Base-by-base conservation (phyloP, 2,888 invertebrate species). In the Melinopterus prodromus region DNA sequence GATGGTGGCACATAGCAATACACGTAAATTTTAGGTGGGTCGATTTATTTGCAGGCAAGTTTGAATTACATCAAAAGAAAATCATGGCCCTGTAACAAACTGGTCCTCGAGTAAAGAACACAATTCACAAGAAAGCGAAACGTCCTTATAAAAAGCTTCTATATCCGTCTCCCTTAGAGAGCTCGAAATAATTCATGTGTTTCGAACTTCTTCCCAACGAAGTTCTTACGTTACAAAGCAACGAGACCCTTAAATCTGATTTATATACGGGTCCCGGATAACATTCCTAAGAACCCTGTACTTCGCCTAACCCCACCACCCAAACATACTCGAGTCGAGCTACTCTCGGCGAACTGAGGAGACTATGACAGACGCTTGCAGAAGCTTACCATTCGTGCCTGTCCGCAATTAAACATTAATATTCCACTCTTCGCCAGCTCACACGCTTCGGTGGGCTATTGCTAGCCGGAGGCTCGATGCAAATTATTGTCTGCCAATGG, bases 341-440 rank as follows among this genome's bases (percentile, higher is more conserved):
- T 7, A 53, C 53, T 1, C 53, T 53, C 5, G 9, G 53, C 53
- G 53, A 53, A 53, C 53, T 12, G 53, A 53, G n/a, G n/a, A n/a
- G 53, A 26, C 26, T 26, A 26, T 26, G 26, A 26, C 26, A 26
- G 9, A 53, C 53, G 53, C 53, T 53, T 53, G 9, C 12, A 53
- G 9, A 53, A 53, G 53, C 53, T 53, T 53, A 53, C 53, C 53
- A 80, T 81, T 81, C 82, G 81, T 83, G 83, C 81, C 81, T 81
- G 82, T 81, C 81, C 80, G 82, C 82, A 83, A 83, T 83, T 83
- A 82, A 82, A 81, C 82, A 81, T 83, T 83, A 82, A 82, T 82
- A 83, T 83, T 82, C 83, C 79, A 80, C 82, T 80, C 82, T 77
- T 80, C 78, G 77, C 2, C 7, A 53, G 53, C 12, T 12, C 53